Percentiles rank a stretch among this genome's conserved stretches.
Evolutionary conservation across 2,888 invertebrate genomes (phyloP).

Genomic region (Leucophenga montana): DNA sequence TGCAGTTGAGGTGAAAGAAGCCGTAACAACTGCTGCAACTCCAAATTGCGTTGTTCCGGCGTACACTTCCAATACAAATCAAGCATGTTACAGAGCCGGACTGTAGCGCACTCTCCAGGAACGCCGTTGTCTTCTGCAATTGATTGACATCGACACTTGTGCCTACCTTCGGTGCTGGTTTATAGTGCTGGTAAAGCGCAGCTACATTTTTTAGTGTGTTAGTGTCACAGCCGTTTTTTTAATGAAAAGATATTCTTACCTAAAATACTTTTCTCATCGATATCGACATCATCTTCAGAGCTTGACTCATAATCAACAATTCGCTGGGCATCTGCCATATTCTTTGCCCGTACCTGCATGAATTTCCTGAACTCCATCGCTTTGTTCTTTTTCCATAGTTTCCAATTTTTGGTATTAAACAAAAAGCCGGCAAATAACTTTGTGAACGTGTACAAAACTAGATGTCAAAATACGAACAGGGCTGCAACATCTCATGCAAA

Average conservation of each 20-base stretch:
- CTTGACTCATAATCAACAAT: constrained; percentile 74
- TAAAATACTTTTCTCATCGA: constrained; percentile 74
- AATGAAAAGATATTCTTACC: constrained; percentile 62
- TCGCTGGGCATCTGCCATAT: constrained; percentile 75
- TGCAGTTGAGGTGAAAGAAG: constrained; percentile 89
- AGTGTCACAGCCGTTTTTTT: neutral
- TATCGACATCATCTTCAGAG: constrained; percentile 75
- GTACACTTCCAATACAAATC: constrained; percentile 91
- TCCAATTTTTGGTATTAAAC: neutral
- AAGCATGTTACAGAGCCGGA: constrained; percentile 89
- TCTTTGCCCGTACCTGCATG: constrained; percentile 73
- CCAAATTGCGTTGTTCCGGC: constrained; percentile 89
- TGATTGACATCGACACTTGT: constrained; percentile 23
- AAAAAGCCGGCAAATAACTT: neutral
- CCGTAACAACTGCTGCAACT: constrained; percentile 87
- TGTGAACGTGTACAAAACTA: neutral
- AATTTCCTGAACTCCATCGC: constrained; percentile 43
- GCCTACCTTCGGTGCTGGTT: constrained; percentile 38
- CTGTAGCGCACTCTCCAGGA: constrained; percentile 85
- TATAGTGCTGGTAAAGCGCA: constrained; percentile 74
- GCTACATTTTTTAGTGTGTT: neutral
- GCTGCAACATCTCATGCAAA: constrained; percentile 1
- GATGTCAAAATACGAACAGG: neutral
- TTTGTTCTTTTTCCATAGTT: neutral
- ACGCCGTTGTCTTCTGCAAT: constrained; percentile 61